phyloP scores from a whole-genome alignment of 1,140 invertebrate species.

The Plectus sambesii region DNA sequence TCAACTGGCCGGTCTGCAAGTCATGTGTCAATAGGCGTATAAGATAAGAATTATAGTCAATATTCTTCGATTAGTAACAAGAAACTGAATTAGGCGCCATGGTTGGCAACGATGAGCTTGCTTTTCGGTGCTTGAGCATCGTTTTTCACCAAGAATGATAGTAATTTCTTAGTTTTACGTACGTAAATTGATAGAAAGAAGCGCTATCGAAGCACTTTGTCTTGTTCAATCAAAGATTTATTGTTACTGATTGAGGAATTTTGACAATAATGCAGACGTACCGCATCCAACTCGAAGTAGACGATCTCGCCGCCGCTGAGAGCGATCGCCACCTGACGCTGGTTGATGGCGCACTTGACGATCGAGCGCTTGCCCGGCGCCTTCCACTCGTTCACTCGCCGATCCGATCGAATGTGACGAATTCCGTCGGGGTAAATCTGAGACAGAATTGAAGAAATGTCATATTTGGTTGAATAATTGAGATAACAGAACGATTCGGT shows the following conservation, averaged over 20 bases:
- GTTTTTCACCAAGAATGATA: too few species aligned
- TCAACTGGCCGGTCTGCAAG: slow-evolving; percentile 83
- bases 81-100: too few species aligned
- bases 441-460: slow-evolving; percentile 19
- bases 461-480: neutral
- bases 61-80: too few species aligned
- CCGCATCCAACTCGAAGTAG: slow-evolving; percentile 99
- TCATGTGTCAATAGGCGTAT: neutral
- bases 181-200: too few species aligned
- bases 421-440: slow-evolving; percentile 95
- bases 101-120: too few species aligned
- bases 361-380: slow-evolving; percentile 92
- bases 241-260: too few species aligned
- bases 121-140: too few species aligned
- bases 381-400: slow-evolving; percentile 97
- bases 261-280: slow-evolving; percentile 49
- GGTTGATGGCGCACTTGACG: slow-evolving; percentile 94
- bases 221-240: too few species aligned
- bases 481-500: slow-evolving; percentile 12
- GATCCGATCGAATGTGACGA: slow-evolving; percentile 89
- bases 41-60: too few species aligned
- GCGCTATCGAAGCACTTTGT: neutral
- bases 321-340: slow-evolving; percentile 94
- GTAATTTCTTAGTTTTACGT: too few species aligned
- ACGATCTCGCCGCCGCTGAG: slow-evolving; percentile 91